Percentiles rank a stretch among this genome's conserved stretches.
Evolutionary conservation across 2,113 vertebrate species (phyloP).

Genomic region (Noctilio leporinus): DNA sequence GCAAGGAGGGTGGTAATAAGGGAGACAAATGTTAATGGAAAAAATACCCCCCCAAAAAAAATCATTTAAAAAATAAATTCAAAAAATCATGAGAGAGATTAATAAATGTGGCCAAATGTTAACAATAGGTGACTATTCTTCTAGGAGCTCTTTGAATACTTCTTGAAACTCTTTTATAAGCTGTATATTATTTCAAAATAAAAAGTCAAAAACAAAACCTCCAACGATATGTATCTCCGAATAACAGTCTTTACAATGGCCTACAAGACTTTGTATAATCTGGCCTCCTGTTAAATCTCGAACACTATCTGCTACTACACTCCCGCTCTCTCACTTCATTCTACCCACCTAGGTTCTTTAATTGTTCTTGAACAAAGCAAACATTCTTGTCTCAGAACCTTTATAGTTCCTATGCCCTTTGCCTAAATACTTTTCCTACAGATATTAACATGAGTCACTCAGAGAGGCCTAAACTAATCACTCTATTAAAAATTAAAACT

Average conservation of each 20-base stretch:
- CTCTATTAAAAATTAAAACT: background rate
- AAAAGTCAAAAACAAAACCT: conserved; percentile 3
- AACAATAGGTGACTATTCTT: background rate
- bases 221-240: background rate
- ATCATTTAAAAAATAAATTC: too few species aligned
- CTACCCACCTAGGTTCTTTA: background rate
- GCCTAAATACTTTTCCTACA: background rate
- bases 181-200: background rate
- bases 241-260: background rate
- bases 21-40: too few species aligned
- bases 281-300: background rate
- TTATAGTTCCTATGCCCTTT: background rate
- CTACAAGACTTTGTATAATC: background rate
- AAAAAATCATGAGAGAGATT: background rate
- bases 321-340: background rate
- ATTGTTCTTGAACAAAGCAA: background rate
- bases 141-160: background rate
- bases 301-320: background rate
- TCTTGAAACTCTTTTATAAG: background rate
- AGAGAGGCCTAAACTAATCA: background rate
- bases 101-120: conserved; percentile 9
- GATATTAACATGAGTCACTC: background rate
- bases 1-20: too few species aligned
- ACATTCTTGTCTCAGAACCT: background rate
- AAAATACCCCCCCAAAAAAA: too few species aligned